A percentile compares a stretch with the other conserved stretches of the same genome.
Conservation (phyloP, 2,797 vertebrate species). For the Ceyx erithaca region DNA sequence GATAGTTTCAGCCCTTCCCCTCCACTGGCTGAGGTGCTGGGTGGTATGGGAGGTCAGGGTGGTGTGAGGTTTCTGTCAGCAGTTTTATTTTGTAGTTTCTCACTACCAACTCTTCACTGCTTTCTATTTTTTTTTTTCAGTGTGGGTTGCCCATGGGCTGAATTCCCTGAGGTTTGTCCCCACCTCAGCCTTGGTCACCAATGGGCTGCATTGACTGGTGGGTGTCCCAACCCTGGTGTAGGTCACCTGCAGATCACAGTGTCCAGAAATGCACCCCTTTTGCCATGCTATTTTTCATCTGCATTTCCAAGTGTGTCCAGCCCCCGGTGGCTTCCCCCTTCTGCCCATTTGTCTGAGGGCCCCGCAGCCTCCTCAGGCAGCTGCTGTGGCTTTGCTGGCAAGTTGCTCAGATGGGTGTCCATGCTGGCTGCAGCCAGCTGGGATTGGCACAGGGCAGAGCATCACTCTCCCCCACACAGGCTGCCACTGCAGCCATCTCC, state of each 20-base stretch:
- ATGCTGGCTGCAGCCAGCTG: neutral
- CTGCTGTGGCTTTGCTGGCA: neutral
- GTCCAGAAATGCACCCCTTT: neutral
- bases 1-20: rapidly evolving
- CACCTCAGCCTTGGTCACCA: rapidly evolving
- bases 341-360: rapidly evolving
- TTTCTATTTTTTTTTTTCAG: neutral
- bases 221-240: rapidly evolving
- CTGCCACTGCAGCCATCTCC: neutral
- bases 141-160: rapidly evolving
- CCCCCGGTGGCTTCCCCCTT: too few species aligned
- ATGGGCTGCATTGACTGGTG: neutral
- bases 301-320: neutral
- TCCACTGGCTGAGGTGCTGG: neutral
- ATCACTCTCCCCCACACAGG: too few species aligned
- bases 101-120: rapidly evolving
- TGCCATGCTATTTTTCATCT: rapidly evolving
- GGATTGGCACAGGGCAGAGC: neutral
- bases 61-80: neutral
- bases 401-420: neutral
- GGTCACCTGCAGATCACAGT: rapidly evolving
- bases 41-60: rapidly evolving
- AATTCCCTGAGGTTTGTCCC: neutral
- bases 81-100: neutral
- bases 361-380: neutral